phyloP scores from a whole-genome alignment of 2,113 vertebrate species.

The Scartelaos histophorus region DNA sequence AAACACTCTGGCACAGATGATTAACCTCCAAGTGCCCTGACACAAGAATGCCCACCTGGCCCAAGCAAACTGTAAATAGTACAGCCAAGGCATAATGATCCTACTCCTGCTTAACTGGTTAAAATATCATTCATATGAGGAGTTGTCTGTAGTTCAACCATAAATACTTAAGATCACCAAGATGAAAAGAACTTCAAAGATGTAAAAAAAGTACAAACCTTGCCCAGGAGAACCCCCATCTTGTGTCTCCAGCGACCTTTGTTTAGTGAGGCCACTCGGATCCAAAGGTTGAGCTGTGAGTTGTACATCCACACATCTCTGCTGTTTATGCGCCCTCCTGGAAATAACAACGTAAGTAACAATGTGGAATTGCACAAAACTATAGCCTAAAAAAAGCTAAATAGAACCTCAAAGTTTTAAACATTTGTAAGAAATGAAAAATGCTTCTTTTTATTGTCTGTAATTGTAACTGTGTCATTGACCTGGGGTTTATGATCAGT shows the following conservation, averaged over 20 bases:
- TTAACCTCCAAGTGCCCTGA: constrained; percentile 24
- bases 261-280: constrained; percentile 95
- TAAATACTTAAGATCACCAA: too few relatives aligned
- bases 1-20: constrained; percentile 20
- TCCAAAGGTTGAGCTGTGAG: constrained; percentile 98
- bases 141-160: neutral
- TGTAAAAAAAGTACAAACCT: constrained; percentile 78
- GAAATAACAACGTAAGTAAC: constrained; percentile 25
- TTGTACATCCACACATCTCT: constrained; percentile 99
- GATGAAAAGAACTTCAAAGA: neutral
- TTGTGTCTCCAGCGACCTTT: constrained; percentile 99
- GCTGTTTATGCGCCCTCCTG: constrained; percentile 96
- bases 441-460: too few relatives aligned
- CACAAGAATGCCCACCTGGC: constrained; percentile 32
- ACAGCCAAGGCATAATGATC: constrained; percentile 5
- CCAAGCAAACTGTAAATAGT: constrained; percentile 32
- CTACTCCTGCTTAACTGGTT: neutral
- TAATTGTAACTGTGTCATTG: too few relatives aligned
- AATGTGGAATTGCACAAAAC: neutral
- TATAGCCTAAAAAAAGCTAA: neutral
- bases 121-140: neutral
- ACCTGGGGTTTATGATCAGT: too few relatives aligned
- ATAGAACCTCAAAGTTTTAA: neutral
- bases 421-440: neutral
- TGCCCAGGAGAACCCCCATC: constrained; percentile 96